A percentile compares a stretch with the other conserved stretches of the same genome.
Conservation (phyloP, 1,140 invertebrate genomes). For the Nebria ingens region DNA sequence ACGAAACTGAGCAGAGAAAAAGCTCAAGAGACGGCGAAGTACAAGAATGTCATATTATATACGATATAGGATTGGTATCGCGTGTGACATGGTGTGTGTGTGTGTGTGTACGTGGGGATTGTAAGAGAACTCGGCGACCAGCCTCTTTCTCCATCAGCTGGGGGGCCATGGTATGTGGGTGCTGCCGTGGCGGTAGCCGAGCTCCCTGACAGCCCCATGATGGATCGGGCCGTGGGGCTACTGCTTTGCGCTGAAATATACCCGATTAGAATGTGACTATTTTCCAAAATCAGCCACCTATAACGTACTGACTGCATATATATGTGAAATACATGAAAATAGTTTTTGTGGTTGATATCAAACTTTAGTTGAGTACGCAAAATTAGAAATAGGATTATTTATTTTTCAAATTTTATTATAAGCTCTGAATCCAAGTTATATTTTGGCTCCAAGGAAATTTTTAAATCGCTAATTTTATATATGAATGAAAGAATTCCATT, state of each 20-base stretch:
- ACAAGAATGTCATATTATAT: constrained; percentile 6
- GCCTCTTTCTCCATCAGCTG: background rate
- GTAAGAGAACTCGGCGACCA: background rate
- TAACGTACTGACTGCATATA: background rate
- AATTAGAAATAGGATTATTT: background rate
- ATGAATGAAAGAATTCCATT: too few relatives aligned
- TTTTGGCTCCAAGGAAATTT: too few relatives aligned
- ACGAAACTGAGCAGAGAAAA: background rate
- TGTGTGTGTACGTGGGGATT: background rate
- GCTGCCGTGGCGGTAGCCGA: constrained; percentile 8
- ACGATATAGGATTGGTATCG: background rate
- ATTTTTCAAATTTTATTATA: too few relatives aligned
- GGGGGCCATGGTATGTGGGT: background rate
- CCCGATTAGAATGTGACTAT: constrained; percentile 4
- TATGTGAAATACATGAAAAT: background rate
- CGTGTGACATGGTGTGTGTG: background rate
- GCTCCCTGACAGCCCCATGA: constrained; percentile 17
- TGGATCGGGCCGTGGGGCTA: constrained; percentile 14
- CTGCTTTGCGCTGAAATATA: background rate
- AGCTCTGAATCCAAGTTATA: too few relatives aligned
- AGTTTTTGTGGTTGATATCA: constrained; percentile 1
- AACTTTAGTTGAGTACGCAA: background rate
- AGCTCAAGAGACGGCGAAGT: background rate
- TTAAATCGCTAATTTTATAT: too few relatives aligned
- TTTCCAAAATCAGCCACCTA: background rate